Evolutionary conservation across 2,113 vertebrate genomes (phyloP).

Genomic region (Phrynosoma blainvillii): DNA sequence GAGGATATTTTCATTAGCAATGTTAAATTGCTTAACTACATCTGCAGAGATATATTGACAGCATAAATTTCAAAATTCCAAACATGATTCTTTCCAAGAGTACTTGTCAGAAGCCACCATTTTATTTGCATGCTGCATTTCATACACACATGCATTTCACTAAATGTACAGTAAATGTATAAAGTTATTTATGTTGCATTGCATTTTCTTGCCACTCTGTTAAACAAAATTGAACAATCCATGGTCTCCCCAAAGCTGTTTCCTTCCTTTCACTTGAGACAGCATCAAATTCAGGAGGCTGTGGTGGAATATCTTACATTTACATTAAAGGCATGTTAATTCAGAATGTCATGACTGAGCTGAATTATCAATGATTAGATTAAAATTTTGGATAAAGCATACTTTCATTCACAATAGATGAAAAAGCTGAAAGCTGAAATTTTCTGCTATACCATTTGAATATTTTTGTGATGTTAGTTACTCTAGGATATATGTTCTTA

Average conservation of each 20-base stretch:
- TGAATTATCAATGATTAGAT: too few relatives aligned
- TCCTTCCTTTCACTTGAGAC: not conserved
- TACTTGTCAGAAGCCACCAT: not conserved
- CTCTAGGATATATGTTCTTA: too few relatives aligned
- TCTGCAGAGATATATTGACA: slow-evolving; percentile 24
- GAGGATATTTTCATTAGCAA: slow-evolving; percentile 54
- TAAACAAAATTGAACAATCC: not conserved
- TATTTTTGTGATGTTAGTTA: too few relatives aligned
- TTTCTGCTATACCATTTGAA: too few relatives aligned
- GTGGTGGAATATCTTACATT: not conserved
- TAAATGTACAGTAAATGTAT: not conserved
- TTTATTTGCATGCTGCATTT: not conserved
- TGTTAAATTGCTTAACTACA: slow-evolving; percentile 36
- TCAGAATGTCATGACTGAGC: too few relatives aligned
- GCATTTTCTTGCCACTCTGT: not conserved
- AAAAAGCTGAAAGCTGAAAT: too few relatives aligned
- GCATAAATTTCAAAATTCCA: slow-evolving; percentile 48
- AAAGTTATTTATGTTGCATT: not conserved
- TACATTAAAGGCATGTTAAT: too few relatives aligned
- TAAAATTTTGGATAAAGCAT: too few relatives aligned
- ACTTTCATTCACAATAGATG: too few relatives aligned
- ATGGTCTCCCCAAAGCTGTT: not conserved
- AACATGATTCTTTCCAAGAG: slow-evolving; percentile 44
- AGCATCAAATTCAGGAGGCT: not conserved
- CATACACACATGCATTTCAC: not conserved